Conservation (phyloP, 2,888 invertebrate species). For the Sphaerolaimus hirsutus region DNA sequence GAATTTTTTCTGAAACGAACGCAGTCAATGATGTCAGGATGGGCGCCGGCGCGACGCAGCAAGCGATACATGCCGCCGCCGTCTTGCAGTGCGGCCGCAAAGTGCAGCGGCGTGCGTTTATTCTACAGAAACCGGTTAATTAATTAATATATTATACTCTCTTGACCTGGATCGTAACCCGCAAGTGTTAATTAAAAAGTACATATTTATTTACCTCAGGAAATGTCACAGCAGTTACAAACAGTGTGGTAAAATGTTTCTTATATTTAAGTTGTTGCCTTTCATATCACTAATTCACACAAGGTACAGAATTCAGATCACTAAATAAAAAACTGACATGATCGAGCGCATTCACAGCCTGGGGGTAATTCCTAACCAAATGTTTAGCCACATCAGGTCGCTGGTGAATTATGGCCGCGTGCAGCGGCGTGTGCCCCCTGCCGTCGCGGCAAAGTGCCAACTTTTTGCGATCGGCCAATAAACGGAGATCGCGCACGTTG, state of each 20-base stretch:
- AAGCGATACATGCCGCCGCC: slow-evolving; percentile 38
- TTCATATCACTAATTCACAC: background rate
- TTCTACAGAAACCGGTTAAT: slow-evolving; percentile 31
- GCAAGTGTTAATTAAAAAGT: too few relatives aligned
- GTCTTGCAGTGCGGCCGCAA: slow-evolving; percentile 39
- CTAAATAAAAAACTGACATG: slow-evolving; percentile 14
- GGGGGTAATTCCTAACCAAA: slow-evolving; percentile 32
- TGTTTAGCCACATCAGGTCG: slow-evolving; percentile 54
- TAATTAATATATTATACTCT: background rate
- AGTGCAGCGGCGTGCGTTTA: slow-evolving; percentile 43
- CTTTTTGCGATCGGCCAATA: slow-evolving; percentile 33
- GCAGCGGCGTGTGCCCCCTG: slow-evolving; percentile 17
- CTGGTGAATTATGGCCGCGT: slow-evolving; percentile 36
- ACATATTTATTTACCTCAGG: too few relatives aligned
- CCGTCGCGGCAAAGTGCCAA: slow-evolving; percentile 26
- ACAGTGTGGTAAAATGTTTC: too few relatives aligned
- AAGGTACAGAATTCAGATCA: background rate
- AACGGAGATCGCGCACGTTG: slow-evolving; percentile 29
- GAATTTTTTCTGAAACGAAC: too few relatives aligned
- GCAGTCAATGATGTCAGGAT: slow-evolving; percentile 38
- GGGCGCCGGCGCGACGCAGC: slow-evolving; percentile 39
- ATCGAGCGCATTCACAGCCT: slow-evolving; percentile 26
- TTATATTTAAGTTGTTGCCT: background rate
- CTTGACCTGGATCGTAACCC: background rate
- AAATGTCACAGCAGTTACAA: too few relatives aligned